Base-by-base conservation (phyloP, 2,797 vertebrate species). In the Chelon auratus region DNA sequence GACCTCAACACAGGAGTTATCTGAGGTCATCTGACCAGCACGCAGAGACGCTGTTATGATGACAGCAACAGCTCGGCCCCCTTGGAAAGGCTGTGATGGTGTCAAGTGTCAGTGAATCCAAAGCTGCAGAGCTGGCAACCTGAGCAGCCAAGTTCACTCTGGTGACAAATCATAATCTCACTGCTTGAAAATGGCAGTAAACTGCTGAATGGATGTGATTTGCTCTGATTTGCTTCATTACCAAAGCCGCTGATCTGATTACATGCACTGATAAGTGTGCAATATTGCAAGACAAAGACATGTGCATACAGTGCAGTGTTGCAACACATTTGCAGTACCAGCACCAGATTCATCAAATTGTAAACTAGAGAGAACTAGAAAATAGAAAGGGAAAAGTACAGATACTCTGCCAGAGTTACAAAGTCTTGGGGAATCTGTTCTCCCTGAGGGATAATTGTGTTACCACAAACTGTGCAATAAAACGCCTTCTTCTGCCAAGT, bases 401-500 rank as follows among this genome's bases (percentile, higher is more conserved):
- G 58, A 75, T 22, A 50, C 0, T 9, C 13, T 43, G 55, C 81
- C 74, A 77, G 42, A 62, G 47, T 66, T 77, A 58, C 69, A 75
- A 47, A 52, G 78, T 75, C 22, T 57, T 30, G 40, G 58, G 36
- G 57, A 73, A 73, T 78, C 36, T 30, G 52, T 82, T 39, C 47
- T 61, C 63, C 62, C 57, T 52, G 68, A 78, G 75, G 74, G 64
- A 79, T 69, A 48, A 80, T 69, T 82, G 70, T 13, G n/a, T 89
- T 86, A 81, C 86, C 71, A 76, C 79, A 89, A 82, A 63, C 59
- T 73, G 62, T 80, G 87, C 88, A 88, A 91, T 80, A 87, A 89
- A 89, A 57, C 48, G 24, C 10, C 8, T 9, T 75, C 42, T 42
- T 62, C 48, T 67, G 83, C 83, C 87, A 91, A 89, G 71, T 17